Conservation (phyloP, 2,888 invertebrate genomes). For the Campoplex nolae region DNA sequence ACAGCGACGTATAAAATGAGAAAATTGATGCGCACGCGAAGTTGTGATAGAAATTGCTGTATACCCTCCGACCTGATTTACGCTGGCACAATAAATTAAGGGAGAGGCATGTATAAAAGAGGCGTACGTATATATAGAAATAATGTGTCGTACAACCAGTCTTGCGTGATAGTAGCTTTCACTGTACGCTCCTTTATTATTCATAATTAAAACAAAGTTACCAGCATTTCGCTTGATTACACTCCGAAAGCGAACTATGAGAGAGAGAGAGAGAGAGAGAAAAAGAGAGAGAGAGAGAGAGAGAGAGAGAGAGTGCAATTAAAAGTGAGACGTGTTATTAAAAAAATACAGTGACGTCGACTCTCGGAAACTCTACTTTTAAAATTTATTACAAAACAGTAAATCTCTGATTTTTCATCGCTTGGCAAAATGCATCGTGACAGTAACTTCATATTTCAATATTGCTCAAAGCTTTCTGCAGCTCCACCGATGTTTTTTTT, state of each 20-base stretch:
- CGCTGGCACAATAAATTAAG: conserved; percentile 43
- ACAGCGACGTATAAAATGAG: conserved; percentile 41
- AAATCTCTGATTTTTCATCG: not conserved
- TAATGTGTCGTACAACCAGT: conserved; percentile 25
- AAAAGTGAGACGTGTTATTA: conserved; percentile 56
- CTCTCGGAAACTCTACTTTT: conserved; percentile 24
- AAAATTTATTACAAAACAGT: conserved; percentile 7
- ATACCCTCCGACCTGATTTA: conserved; percentile 53
- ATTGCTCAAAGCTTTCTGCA: not conserved
- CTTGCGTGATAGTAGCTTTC: conserved; percentile 53
- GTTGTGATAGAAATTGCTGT: conserved; percentile 13
- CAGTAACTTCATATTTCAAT: not conserved
- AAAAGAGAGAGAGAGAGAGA: conserved; percentile 9
- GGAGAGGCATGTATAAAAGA: conserved; percentile 8
- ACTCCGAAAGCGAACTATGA: conserved; percentile 47
- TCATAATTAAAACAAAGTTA: conserved; percentile 71
- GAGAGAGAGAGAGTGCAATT: conserved; percentile 40
- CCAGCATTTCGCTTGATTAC: conserved; percentile 74
- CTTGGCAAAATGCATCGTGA: not conserved
- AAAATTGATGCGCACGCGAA: conserved; percentile 59
- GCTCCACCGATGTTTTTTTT: not conserved
- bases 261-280: conserved; percentile 6
- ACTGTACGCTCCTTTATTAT: conserved; percentile 59
- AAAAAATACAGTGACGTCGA: conserved; percentile 51
- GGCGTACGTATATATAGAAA: conserved; percentile 31